Conservation (phyloP, 2,888 invertebrate species). For the Diarsia mendica region DNA sequence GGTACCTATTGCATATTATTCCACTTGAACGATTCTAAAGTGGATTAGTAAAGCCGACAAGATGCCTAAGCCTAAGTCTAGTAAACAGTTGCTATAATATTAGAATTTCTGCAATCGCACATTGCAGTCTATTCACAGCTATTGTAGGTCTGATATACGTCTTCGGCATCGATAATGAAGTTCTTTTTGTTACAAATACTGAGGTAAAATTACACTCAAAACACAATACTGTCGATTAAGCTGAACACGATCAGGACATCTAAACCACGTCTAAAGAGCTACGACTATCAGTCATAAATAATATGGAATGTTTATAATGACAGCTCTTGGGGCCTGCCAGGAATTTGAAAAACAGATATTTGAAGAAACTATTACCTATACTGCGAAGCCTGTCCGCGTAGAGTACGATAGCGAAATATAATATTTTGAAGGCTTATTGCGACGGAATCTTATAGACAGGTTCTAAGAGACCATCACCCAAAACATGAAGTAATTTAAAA, state of each 20-base stretch:
- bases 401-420: too few species aligned
- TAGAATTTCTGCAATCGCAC: background rate
- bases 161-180: background rate
- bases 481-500: background rate
- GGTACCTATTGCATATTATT: background rate
- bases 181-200: background rate
- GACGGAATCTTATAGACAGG: too few species aligned
- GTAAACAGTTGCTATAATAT: background rate
- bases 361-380: too few species aligned
- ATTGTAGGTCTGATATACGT: background rate
- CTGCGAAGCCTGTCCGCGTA: too few species aligned
- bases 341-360: too few species aligned
- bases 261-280: too few species aligned
- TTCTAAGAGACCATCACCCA: background rate
- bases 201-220: background rate
- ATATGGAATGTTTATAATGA: too few species aligned
- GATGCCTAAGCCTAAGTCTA: conserved; percentile 5
- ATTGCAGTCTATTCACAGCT: background rate
- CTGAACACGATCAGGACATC: background rate
- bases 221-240: background rate
- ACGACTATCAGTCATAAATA: too few species aligned
- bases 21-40: conserved; percentile 16
- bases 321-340: too few species aligned
- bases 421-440: too few species aligned
- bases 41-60: conserved; percentile 7